Evolutionary conservation across 2,888 invertebrate genomes (phyloP).

Genomic region (Eugnorisma glareosa): DNA sequence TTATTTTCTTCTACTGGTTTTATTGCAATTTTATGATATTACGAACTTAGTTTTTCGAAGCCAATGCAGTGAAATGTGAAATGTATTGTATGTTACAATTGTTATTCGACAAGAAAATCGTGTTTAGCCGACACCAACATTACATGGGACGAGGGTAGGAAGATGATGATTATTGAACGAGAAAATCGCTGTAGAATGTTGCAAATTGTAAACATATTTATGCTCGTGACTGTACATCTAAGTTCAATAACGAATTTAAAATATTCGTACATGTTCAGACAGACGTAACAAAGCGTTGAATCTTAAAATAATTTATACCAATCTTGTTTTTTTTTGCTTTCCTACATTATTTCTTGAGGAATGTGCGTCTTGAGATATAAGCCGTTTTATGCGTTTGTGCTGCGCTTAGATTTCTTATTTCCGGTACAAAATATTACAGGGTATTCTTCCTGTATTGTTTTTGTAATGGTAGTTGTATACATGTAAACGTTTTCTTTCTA

Average conservation of each 20-base stretch:
- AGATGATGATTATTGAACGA: neutral
- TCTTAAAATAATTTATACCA: conserved; percentile 61
- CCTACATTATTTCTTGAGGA: conserved; percentile 24
- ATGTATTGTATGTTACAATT: neutral
- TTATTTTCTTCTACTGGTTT: neutral
- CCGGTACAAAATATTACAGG: neutral
- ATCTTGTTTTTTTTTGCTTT: conserved; percentile 39
- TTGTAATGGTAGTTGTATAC: neutral
- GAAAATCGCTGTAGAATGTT: neutral
- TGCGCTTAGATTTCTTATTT: conserved; percentile 17
- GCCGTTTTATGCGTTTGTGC: conserved; percentile 34
- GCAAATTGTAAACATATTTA: neutral
- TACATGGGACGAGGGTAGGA: too few relatives aligned
- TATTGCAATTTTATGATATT: neutral
- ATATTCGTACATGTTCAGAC: conserved; percentile 12
- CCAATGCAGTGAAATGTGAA: neutral
- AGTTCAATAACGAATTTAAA: conserved; percentile 37
- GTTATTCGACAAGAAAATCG: neutral
- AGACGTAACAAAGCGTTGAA: conserved; percentile 54
- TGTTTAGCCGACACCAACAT: neutral
- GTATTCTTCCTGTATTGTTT: conserved; percentile 8
- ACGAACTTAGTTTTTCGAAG: neutral
- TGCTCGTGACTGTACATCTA: neutral
- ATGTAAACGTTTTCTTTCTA: neutral
- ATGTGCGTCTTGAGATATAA: conserved; percentile 37